These are phyloP conservation scores for Chrysotoxum bicinctum DNA, from an alignment of 2,888 invertebrate species.

Conservation along the genomic window DNA sequence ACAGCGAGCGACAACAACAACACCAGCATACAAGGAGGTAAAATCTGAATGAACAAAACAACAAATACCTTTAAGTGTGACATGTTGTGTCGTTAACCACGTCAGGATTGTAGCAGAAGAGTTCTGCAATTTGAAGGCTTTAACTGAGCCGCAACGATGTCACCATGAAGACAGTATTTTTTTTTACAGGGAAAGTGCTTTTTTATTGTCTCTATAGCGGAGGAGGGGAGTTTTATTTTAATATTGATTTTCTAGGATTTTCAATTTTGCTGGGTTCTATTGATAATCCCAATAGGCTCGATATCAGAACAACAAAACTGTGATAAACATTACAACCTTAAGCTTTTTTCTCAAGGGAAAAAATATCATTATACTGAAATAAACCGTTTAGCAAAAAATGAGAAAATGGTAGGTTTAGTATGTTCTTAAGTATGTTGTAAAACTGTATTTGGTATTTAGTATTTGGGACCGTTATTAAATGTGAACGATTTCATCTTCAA, in stretches of 20 bases:
- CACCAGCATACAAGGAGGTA: neutral
- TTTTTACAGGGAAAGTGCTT: constrained; percentile 37
- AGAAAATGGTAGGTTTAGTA: too few relatives aligned
- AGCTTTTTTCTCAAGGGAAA: too few relatives aligned
- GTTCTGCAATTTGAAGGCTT: constrained; percentile 52
- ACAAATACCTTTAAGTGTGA: constrained; percentile 44
- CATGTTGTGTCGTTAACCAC: constrained; percentile 69
- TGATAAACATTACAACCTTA: too few relatives aligned
- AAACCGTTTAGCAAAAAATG: too few relatives aligned
- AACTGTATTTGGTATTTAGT: too few relatives aligned
- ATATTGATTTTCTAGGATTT: neutral
- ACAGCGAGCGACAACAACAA: neutral
- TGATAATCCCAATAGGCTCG: too few relatives aligned
- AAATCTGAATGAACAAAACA: constrained; percentile 32
- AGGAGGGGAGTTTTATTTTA: neutral
- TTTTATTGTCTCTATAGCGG: neutral
- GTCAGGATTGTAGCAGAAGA: constrained; percentile 57
- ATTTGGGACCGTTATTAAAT: too few relatives aligned
- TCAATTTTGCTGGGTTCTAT: too few relatives aligned
- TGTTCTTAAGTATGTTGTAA: too few relatives aligned
- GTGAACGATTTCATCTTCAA: too few relatives aligned
- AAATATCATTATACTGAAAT: too few relatives aligned
- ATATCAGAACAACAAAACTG: too few relatives aligned
- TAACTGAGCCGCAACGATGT: constrained; percentile 41
- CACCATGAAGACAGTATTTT: neutral